A percentile compares a stretch with the other conserved stretches of the same genome.
Evolutionary conservation across 53 echinoderm and acorn worm species (phyloP).

Genomic region (Antedon mediterranea): DNA sequence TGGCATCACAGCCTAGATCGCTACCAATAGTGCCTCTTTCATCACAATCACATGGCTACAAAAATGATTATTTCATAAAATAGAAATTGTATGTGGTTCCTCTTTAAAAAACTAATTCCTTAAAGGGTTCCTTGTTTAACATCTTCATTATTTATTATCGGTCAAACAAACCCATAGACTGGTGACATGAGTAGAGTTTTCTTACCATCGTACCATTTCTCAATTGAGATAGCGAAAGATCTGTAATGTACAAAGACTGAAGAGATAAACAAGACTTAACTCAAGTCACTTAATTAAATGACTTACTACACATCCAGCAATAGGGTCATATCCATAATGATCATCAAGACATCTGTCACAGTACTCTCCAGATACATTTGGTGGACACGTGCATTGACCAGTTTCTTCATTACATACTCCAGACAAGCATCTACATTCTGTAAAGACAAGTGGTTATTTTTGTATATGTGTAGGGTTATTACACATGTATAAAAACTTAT

Average conservation of each 20-base stretch:
- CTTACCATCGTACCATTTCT: too few species aligned
- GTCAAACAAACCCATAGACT: too few species aligned
- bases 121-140: too few species aligned
- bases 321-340: conserved; percentile 81
- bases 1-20: conserved; percentile 44
- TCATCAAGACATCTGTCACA: conserved; percentile 58
- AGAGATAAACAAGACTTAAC: too few species aligned
- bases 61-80: neutral
- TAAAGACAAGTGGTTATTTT: neutral
- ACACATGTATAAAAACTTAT: neutral
- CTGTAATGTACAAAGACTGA: too few species aligned
- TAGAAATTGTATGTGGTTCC: neutral
- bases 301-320: conserved; percentile 91
- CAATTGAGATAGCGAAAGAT: too few species aligned
- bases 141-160: too few species aligned
- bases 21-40: conserved; percentile 34
- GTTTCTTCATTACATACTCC: conserved; percentile 77
- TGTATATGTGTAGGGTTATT: neutral
- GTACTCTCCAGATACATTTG: conserved; percentile 59
- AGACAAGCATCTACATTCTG: conserved; percentile 61
- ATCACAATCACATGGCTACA: conserved; percentile 81
- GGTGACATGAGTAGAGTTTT: too few species aligned
- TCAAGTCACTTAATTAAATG: neutral
- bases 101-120: neutral
- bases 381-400: conserved; percentile 87